phyloP scores from a whole-genome alignment of 2,113 vertebrate genomes.

The Pithys albifrons region DNA sequence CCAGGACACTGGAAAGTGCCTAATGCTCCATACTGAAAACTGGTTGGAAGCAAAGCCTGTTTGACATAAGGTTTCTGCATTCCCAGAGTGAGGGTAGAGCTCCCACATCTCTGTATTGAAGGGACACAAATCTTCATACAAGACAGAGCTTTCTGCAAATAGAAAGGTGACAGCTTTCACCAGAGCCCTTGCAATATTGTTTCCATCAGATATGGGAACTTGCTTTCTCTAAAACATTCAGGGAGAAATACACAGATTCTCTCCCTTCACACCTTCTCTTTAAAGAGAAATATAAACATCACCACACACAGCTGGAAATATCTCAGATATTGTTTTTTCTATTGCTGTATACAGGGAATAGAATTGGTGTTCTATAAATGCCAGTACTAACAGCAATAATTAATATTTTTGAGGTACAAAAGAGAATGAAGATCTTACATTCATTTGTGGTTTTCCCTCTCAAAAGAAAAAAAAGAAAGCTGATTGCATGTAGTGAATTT shows the following conservation, averaged over 20 bases:
- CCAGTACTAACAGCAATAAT: not conserved
- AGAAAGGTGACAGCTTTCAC: not conserved
- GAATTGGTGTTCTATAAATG: not conserved
- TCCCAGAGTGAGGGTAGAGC: not conserved
- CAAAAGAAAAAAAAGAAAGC: not conserved
- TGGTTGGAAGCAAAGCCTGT: not conserved
- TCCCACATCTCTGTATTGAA: not conserved
- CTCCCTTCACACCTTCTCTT: not conserved
- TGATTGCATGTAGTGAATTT: not conserved
- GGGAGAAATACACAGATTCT: not conserved
- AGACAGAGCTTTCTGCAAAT: not conserved
- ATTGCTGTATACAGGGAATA: not conserved
- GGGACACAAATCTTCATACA: not conserved
- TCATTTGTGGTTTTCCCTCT: not conserved
- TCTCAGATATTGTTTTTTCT: not conserved
- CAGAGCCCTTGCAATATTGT: not conserved
- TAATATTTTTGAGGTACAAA: not conserved
- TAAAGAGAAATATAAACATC: not conserved
- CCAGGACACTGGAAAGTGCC: not conserved
- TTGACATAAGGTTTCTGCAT: not conserved
- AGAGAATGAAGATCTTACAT: not conserved
- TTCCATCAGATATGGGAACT: not conserved
- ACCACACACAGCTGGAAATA: not conserved
- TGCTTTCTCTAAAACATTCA: not conserved
- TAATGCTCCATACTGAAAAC: not conserved